Conservation (phyloP, 2,888 invertebrate species). For the Digitonthophagus gazella region DNA sequence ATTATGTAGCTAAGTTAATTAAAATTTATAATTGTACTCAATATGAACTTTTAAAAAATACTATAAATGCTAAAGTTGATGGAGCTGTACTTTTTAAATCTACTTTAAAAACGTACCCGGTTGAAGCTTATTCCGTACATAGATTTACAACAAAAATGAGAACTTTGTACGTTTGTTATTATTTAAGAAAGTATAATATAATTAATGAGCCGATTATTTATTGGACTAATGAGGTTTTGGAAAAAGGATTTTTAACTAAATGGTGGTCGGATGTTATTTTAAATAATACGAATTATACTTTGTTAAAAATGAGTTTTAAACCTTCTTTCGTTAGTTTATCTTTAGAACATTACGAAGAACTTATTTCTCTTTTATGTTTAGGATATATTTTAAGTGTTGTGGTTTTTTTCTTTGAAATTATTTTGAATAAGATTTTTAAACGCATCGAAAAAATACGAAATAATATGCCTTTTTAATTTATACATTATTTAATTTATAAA, state of each 20-base stretch:
- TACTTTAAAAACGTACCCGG: slow-evolving; percentile 27
- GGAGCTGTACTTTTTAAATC: slow-evolving; percentile 26
- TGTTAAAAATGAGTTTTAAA: slow-evolving; percentile 3
- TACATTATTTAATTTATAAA: neutral
- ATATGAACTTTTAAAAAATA: slow-evolving; percentile 23
- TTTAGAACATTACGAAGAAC: slow-evolving; percentile 32
- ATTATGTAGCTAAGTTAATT: slow-evolving; percentile 15
- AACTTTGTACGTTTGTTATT: slow-evolving; percentile 31
- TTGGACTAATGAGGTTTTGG: slow-evolving; percentile 33
- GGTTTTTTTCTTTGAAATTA: slow-evolving; percentile 29
- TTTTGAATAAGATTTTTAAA: slow-evolving; percentile 11
- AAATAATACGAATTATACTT: slow-evolving; percentile 24
- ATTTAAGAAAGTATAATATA: slow-evolving; percentile 28
- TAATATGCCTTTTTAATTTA: neutral
- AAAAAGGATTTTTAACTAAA: slow-evolving; percentile 33
- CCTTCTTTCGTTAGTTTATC: slow-evolving; percentile 13
- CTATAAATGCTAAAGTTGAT: slow-evolving; percentile 20
- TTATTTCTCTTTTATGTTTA: slow-evolving; percentile 28
- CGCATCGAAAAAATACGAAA: neutral
- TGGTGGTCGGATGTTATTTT: slow-evolving; percentile 32
- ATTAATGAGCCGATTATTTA: slow-evolving; percentile 30
- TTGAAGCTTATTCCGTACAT: slow-evolving; percentile 21
- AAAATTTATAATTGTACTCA: slow-evolving; percentile 23
- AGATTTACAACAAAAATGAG: slow-evolving; percentile 16
- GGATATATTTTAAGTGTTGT: slow-evolving; percentile 25